Conservation (phyloP, 2,888 invertebrate species). For the Hydrotaea cyrtoneurina region DNA sequence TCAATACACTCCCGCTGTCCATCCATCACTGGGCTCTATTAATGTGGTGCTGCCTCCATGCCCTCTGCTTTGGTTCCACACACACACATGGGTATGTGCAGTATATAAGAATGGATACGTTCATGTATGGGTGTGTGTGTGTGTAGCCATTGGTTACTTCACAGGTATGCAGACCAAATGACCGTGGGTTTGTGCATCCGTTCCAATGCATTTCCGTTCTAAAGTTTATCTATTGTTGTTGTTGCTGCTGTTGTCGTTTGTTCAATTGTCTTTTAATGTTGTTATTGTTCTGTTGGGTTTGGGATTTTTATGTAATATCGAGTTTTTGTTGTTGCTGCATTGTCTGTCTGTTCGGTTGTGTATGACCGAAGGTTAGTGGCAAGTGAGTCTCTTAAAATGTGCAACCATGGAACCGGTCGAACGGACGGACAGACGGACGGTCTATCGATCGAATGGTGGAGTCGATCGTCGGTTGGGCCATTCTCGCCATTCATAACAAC, state of each 20-base stretch:
- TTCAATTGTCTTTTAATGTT: slow-evolving; percentile 2
- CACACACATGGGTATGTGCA: background rate
- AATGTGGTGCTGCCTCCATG: background rate
- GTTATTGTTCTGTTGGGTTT: slow-evolving; percentile 43
- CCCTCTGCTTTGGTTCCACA: background rate
- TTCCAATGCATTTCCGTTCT: slow-evolving; percentile 72
- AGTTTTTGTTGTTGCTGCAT: slow-evolving; percentile 28
- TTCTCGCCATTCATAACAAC: background rate
- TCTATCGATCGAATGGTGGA: background rate
- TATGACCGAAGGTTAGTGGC: slow-evolving; percentile 11
- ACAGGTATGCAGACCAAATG: slow-evolving; percentile 61
- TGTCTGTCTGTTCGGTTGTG: background rate
- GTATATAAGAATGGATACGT: background rate
- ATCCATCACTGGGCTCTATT: slow-evolving; percentile 22
- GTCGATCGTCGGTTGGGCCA: background rate
- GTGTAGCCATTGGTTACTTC: slow-evolving; percentile 34
- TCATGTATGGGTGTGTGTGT: background rate
- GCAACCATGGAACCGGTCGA: background rate
- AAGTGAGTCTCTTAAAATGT: background rate
- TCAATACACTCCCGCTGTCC: slow-evolving; percentile 57
- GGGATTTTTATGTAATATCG: slow-evolving; percentile 21
- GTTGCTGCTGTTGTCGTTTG: slow-evolving; percentile 34
- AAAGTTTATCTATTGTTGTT: slow-evolving; percentile 45
- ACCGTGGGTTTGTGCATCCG: slow-evolving; percentile 74
- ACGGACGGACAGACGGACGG: too few relatives aligned